Evolutionary conservation across 1,140 invertebrate genomes (phyloP).

Genomic region (Zophobas morio): DNA sequence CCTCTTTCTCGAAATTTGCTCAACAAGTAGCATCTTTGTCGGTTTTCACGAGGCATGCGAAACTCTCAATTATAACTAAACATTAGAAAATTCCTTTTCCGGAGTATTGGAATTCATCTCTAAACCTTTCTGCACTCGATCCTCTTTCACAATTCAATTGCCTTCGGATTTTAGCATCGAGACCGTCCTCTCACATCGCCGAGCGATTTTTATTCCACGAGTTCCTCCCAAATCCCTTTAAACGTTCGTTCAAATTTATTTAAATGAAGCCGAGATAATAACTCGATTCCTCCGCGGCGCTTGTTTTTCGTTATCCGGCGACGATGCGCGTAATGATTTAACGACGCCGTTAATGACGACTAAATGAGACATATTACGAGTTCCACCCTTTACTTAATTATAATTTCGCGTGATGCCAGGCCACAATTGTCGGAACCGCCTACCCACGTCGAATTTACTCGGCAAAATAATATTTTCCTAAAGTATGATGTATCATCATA

Average conservation of each 20-base stretch:
- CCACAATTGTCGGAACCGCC: conserved; percentile 22
- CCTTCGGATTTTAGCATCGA: conserved; percentile 19
- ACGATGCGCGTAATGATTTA: background rate
- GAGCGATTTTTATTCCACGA: conserved; percentile 19
- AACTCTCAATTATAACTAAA: no score
- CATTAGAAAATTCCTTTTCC: no score
- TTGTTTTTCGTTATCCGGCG: background rate
- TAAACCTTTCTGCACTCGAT: conserved; percentile 5
- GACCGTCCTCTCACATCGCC: conserved; percentile 13
- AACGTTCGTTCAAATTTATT: conserved; percentile 32
- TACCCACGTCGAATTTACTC: background rate
- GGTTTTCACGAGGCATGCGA: no score
- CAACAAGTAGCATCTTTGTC: no score
- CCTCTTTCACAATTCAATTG: conserved; percentile 36
- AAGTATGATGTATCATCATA: conserved; percentile 24
- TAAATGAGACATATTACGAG: conserved; percentile 21
- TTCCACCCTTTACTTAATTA: conserved; percentile 23
- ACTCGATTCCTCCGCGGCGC: background rate
- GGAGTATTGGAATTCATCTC: conserved; percentile 6
- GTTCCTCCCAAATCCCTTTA: conserved; percentile 13
- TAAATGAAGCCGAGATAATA: conserved; percentile 30
- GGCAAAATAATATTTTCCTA: conserved; percentile 23
- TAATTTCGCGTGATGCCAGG: conserved; percentile 20
- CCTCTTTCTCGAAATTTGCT: no score
- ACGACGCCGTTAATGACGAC: background rate